Conservation (phyloP, 2,888 invertebrate genomes). For the Gnatocerus cornutus region DNA sequence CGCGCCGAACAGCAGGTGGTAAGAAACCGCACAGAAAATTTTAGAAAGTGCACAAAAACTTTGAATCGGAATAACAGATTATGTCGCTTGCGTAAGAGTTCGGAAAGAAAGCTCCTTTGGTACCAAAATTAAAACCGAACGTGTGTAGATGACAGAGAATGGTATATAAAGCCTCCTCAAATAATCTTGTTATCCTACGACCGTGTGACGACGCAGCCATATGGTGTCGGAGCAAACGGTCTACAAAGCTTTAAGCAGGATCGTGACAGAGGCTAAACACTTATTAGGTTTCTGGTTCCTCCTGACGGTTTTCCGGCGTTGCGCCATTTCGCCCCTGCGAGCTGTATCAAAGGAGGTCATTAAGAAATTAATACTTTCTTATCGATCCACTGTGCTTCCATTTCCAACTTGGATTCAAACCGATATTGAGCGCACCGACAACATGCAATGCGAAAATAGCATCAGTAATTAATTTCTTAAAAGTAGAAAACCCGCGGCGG, state of each 20-base stretch:
- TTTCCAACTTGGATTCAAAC: neutral
- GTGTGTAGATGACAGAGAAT: neutral
- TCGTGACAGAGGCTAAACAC: slow-evolving; percentile 46
- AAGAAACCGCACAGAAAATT: slow-evolving; percentile 15
- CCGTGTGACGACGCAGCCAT: slow-evolving; percentile 23
- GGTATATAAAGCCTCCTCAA: neutral
- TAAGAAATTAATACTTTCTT: slow-evolving; percentile 45
- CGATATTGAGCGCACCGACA: no score
- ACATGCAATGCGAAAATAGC: no score
- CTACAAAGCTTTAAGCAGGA: slow-evolving; percentile 38
- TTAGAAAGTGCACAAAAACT: slow-evolving; percentile 10
- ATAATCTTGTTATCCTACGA: slow-evolving; percentile 46
- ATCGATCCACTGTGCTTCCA: slow-evolving; percentile 29
- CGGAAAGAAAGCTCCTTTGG: neutral
- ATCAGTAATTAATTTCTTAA: no score
- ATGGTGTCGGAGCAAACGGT: slow-evolving; percentile 32
- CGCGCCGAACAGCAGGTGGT: slow-evolving; percentile 53
- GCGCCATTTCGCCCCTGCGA: slow-evolving; percentile 24
- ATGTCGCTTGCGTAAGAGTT: neutral
- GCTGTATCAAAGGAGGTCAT: slow-evolving; percentile 44
- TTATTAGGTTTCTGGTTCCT: slow-evolving; percentile 49
- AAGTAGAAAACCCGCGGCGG: no score
- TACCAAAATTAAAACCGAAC: slow-evolving; percentile 25
- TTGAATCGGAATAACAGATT: neutral
- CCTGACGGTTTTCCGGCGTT: slow-evolving; percentile 39